Evolutionary conservation across 2,888 invertebrate genomes (phyloP).

Genomic region (Pyrrhosoma nymphula): DNA sequence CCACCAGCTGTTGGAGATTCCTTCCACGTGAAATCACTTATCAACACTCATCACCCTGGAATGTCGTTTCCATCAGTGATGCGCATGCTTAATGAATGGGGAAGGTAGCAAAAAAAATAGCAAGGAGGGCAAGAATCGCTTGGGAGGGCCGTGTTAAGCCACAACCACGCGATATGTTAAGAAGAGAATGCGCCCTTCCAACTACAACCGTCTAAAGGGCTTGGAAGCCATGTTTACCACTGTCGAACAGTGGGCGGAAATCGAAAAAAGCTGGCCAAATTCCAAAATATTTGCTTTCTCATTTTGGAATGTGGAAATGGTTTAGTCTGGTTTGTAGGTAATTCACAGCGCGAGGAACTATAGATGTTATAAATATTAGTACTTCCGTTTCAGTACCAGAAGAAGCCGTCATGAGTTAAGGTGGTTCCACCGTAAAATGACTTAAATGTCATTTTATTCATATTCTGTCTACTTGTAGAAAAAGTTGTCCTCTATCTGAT

Average conservation of each 20-base stretch:
- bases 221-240: neutral
- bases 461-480: too few relatives aligned
- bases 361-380: too few relatives aligned
- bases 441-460: too few relatives aligned
- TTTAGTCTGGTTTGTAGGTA: too few relatives aligned
- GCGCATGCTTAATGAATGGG: constrained; percentile 61
- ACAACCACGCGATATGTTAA: neutral
- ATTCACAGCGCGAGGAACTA: too few relatives aligned
- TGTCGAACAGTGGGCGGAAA: neutral
- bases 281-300: too few relatives aligned
- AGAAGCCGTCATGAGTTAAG: too few relatives aligned
- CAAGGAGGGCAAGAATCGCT: neutral
- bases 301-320: too few relatives aligned
- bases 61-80: constrained; percentile 63
- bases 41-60: constrained; percentile 59
- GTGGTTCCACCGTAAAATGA: too few relatives aligned
- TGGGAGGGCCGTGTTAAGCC: neutral
- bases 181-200: neutral
- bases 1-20: constrained; percentile 45
- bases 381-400: too few relatives aligned
- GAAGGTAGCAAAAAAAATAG: neutral
- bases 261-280: too few relatives aligned
- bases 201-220: neutral
- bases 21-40: constrained; percentile 65
- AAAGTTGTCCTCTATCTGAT: too few relatives aligned